Evolutionary conservation across 2,113 vertebrate species (phyloP).

Genomic region (Etia nguti): DNA sequence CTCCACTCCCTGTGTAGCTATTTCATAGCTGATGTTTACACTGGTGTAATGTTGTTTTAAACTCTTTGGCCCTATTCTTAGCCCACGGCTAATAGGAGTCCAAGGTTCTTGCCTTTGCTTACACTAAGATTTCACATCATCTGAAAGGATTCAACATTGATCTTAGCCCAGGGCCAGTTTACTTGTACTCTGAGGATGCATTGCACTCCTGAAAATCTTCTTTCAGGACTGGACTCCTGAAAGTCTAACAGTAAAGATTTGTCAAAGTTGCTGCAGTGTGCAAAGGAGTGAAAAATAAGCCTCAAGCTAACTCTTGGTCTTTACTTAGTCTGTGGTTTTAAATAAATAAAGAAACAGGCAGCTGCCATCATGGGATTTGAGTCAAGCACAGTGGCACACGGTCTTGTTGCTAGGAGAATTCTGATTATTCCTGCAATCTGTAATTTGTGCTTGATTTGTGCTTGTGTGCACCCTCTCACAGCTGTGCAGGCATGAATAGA

Average conservation of each 20-base stretch:
- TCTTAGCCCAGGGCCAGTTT: conserved; percentile 17
- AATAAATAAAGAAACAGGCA: conserved; percentile 16
- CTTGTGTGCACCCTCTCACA: conserved; percentile 22
- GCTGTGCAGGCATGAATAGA: conserved; percentile 15
- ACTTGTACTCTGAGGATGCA: neutral
- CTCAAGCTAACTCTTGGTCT: neutral
- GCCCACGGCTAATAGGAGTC: neutral
- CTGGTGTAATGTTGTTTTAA: neutral
- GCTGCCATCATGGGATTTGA: conserved; percentile 11
- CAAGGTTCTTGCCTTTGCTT: conserved; percentile 1
- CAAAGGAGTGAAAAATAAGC: conserved; percentile 5
- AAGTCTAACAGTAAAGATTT: conserved; percentile 7
- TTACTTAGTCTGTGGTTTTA: neutral
- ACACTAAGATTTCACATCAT: conserved; percentile 20
- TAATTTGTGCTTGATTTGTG: conserved; percentile 47
- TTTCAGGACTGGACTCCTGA: neutral
- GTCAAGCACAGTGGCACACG: conserved; percentile 13
- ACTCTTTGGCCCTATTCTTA: neutral
- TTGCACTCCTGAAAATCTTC: neutral
- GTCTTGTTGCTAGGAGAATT: conserved; percentile 43
- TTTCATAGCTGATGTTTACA: conserved; percentile 3
- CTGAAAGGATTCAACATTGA: conserved; percentile 40
- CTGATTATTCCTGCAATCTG: conserved; percentile 41
- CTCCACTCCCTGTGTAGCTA: neutral
- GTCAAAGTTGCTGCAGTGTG: neutral